Conservation (phyloP, 2,113 vertebrate species). For the Dipodomys ordii region DNA sequence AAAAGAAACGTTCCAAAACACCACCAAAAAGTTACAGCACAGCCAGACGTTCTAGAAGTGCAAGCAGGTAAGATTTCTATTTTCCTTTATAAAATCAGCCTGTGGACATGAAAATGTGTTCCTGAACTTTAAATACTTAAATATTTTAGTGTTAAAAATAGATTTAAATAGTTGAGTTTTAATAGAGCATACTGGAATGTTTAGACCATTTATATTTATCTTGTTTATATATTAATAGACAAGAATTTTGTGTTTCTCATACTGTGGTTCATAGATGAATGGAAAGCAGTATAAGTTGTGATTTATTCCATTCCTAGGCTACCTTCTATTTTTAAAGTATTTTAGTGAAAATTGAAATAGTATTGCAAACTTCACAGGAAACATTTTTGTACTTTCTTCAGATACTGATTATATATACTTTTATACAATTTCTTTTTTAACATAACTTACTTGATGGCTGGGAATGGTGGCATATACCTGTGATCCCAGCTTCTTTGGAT, state of each 20-base stretch:
- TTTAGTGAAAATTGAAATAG: not conserved
- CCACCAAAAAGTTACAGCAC: conserved; percentile 99
- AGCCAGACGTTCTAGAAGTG: conserved; percentile 94
- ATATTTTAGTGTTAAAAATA: not conserved
- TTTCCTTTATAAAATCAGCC: not conserved
- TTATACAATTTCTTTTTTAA: not conserved
- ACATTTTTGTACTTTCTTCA: not conserved
- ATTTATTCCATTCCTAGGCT: not conserved
- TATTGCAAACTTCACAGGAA: not conserved
- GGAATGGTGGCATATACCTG: too few species aligned
- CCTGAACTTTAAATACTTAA: not conserved
- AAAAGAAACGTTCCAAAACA: conserved; percentile 98
- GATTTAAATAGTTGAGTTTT: not conserved
- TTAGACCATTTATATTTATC: not conserved
- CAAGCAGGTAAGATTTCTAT: conserved; percentile 90
- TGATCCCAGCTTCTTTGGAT: too few species aligned
- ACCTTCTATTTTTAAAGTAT: not conserved
- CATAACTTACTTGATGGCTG: not conserved
- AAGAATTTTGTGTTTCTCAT: not conserved
- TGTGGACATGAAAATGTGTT: not conserved
- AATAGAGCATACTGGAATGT: not conserved
- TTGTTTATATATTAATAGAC: not conserved
- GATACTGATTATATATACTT: not conserved
- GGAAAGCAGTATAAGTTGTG: not conserved
- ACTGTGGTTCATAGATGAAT: not conserved